A percentile compares a stretch with the other conserved stretches of the same genome.
These are phyloP conservation scores for Psophia crepitans DNA, from an alignment of 2,113 vertebrate species.

Conservation along the genomic window DNA sequence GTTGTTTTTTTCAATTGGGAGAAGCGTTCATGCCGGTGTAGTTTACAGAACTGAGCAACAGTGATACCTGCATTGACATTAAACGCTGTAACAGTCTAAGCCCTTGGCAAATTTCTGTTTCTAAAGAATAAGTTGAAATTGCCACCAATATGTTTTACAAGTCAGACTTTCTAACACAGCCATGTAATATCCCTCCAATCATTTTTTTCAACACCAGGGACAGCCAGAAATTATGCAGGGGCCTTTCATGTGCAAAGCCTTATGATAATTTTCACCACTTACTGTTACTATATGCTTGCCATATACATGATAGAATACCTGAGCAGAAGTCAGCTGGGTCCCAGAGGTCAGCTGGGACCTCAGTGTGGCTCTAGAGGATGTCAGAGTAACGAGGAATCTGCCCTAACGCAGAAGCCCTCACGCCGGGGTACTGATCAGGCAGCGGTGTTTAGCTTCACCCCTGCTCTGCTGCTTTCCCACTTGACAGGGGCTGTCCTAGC, in stretches of 20 bases:
- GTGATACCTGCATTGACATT: not conserved
- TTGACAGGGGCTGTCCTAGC: not conserved
- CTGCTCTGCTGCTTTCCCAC: not conserved
- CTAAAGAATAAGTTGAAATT: not conserved
- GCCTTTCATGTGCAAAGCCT: not conserved
- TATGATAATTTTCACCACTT: not conserved
- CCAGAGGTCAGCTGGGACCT: no score
- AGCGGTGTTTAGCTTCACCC: not conserved
- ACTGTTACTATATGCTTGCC: not conserved
- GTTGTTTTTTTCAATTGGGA: conserved; percentile 58
- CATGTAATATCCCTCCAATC: not conserved
- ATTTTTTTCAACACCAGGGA: not conserved
- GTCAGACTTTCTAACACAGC: not conserved
- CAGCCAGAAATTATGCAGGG: not conserved
- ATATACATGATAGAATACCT: not conserved
- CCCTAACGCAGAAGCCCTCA: not conserved
- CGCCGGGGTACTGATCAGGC: not conserved
- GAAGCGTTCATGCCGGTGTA: conserved; percentile 34
- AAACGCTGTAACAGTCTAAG: not conserved
- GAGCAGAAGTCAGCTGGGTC: not conserved
- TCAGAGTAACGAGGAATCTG: not conserved
- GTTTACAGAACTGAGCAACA: not conserved
- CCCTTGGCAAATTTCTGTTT: not conserved
- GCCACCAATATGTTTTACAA: not conserved
- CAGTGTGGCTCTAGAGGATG: not conserved